Evolutionary conservation across 2,113 vertebrate genomes (phyloP).

Genomic region (Balaeniceps rex): DNA sequence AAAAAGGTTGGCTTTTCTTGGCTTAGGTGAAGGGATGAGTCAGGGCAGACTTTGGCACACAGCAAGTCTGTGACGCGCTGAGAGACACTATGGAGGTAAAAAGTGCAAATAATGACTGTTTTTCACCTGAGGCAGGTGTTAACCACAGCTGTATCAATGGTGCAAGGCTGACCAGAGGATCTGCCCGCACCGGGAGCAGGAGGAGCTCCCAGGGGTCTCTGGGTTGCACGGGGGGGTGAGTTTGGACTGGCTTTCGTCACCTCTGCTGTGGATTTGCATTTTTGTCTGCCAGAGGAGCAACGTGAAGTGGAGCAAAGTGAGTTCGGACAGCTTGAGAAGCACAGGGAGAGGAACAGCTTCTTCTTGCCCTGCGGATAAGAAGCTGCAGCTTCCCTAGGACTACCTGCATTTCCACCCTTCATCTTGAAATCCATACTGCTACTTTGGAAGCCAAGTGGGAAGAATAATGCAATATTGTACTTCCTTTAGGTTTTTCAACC

Average conservation of each 20-base stretch:
- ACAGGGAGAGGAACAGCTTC: background rate
- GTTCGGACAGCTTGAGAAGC: background rate
- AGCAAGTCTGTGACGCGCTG: background rate
- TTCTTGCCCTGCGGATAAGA: background rate
- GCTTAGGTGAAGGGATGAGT: background rate
- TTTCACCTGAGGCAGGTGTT: background rate
- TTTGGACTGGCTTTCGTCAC: background rate
- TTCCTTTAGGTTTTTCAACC: background rate
- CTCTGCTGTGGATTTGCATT: background rate
- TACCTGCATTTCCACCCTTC: background rate
- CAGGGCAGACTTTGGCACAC: background rate
- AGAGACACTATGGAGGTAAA: background rate
- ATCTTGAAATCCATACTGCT: background rate
- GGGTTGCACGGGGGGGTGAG: fast-evolving
- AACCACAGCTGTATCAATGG: no score
- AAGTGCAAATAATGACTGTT: background rate
- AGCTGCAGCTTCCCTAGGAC: background rate
- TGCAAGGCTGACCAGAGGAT: background rate
- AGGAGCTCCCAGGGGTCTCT: background rate
- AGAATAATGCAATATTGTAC: background rate
- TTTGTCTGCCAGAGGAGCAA: background rate
- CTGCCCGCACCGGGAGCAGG: background rate
- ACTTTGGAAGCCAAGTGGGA: background rate
- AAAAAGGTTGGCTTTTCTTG: background rate
- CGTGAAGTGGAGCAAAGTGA: background rate